phyloP scores from a whole-genome alignment of 2,113 vertebrate genomes.

The Panthera tigris region DNA sequence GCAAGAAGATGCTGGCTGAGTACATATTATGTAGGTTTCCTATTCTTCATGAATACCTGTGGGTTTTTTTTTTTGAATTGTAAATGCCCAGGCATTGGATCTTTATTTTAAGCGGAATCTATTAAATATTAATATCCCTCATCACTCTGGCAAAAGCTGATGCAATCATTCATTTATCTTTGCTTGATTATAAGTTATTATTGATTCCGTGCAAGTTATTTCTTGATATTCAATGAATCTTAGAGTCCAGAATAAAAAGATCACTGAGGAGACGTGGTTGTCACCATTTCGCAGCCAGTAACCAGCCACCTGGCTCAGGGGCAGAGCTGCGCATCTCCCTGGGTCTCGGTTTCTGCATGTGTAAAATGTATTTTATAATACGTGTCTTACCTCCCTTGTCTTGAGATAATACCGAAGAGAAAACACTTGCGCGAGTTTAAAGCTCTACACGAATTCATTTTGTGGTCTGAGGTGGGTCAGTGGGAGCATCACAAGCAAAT shows the following conservation, averaged over 20 bases:
- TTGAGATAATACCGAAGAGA: background rate
- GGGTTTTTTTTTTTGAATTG: background rate
- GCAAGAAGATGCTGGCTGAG: slow-evolving; percentile 30
- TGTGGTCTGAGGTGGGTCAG: background rate
- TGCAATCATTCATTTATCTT: background rate
- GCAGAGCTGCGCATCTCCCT: background rate
- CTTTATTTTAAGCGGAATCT: slow-evolving; percentile 46
- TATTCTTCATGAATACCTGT: background rate
- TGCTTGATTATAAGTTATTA: slow-evolving; percentile 2
- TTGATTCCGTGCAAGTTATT: background rate
- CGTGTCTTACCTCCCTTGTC: background rate
- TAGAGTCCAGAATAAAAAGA: background rate
- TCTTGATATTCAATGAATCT: background rate
- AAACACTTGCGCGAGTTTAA: background rate
- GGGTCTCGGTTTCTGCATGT: background rate
- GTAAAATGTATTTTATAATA: background rate
- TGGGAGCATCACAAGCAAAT: background rate
- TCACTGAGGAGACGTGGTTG: background rate
- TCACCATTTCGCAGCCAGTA: background rate
- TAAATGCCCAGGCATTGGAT: background rate
- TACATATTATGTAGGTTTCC: background rate
- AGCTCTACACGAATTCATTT: background rate
- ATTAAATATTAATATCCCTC: slow-evolving; percentile 47
- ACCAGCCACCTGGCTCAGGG: background rate
- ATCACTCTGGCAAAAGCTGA: slow-evolving; percentile 14